Evolutionary conservation across 2,888 invertebrate species (phyloP), one percentile per base, ranked within the genome.

Genomic region (Ditula angustiorana): DNA sequence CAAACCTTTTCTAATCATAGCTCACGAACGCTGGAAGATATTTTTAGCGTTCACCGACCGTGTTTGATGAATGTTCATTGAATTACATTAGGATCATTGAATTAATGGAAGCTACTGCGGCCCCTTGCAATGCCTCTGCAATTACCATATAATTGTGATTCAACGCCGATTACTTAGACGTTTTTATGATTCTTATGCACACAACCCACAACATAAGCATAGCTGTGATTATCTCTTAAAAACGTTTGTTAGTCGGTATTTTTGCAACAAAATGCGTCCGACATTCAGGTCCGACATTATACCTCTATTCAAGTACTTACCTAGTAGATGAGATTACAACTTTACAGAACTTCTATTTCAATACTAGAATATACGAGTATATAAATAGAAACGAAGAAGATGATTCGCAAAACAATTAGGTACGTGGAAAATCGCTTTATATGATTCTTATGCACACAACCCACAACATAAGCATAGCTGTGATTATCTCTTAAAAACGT

Each of bases 1-100:
- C 28, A 50, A 41, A 63, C 23, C 19, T 50, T 41, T 50, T 50
- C 41, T 44, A 50, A 63, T 52, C 57, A 28, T 47, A 21, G 35
- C 44, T 53, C 7, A 21, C n/a, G 8, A 52, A 46, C 24, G 44
- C 33, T 10, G 52, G 5, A 13, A 33, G 33, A 21, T 61, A 55
- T 55, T 60, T 59, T 41, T 50, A 50, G 50, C 46, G 24, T 19
- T 53, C 53, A 30, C 21, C 8, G 21, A n/a, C 19, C 44, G 21
- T 30, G 16, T 37, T 19, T 41, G 19, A 52, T 11, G 28, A 7
- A 35, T 7, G 33, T 16, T 59, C 19, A 49, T 37, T 49, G 37
- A 19, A 19, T 19, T 52, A 19, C 49, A 41, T 26, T 13, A 24
- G 24, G 16, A 44, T 33, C 55, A 55, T 37, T 61, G 37, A 47